A percentile compares a stretch with the other conserved stretches of the same genome.
These are phyloP conservation scores for Craniophora ligustri DNA, from an alignment of 2,888 invertebrate genomes.

Conservation along the genomic window DNA sequence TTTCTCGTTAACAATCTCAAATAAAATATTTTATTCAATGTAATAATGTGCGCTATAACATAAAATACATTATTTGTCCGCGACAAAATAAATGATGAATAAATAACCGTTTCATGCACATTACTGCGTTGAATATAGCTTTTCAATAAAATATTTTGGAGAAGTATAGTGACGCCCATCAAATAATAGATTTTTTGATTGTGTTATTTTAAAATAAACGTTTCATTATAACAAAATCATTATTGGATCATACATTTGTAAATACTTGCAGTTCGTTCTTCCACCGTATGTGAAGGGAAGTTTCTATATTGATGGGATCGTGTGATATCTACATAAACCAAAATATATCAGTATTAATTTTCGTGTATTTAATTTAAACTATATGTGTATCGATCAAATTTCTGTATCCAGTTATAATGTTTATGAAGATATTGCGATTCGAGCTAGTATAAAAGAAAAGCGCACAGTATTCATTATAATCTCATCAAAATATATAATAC, in stretches of 20 bases:
- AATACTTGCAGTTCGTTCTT: slow-evolving; percentile 69
- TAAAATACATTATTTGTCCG: slow-evolving; percentile 68
- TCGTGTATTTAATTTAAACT: slow-evolving; percentile 46
- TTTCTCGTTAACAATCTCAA: slow-evolving; percentile 44
- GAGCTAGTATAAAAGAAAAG: slow-evolving; percentile 77
- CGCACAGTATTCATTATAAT: slow-evolving; percentile 82
- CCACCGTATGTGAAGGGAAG: slow-evolving; percentile 64
- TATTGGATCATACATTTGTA: slow-evolving; percentile 73
- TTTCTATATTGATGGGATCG: slow-evolving; percentile 64
- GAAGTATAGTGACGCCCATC: slow-evolving; percentile 53
- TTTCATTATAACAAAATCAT: slow-evolving; percentile 63
- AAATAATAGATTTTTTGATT: slow-evolving; percentile 50
- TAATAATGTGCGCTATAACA: slow-evolving; percentile 61
- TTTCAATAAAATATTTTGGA: slow-evolving; percentile 49
- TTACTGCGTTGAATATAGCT: slow-evolving; percentile 74
- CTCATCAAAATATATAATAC: slow-evolving; percentile 67
- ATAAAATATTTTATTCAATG: slow-evolving; percentile 67
- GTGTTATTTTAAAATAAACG: slow-evolving; percentile 34
- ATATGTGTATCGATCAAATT: slow-evolving; percentile 55
- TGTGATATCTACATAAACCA: slow-evolving; percentile 75
- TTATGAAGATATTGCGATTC: slow-evolving; percentile 78
- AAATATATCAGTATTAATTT: slow-evolving; percentile 74
- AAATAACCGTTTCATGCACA: slow-evolving; percentile 54
- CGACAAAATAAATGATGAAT: slow-evolving; percentile 55
- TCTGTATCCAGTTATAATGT: slow-evolving; percentile 53